Evolutionary conservation across 2,797 vertebrate species (phyloP).

Genomic region (Gallirallus australis): DNA sequence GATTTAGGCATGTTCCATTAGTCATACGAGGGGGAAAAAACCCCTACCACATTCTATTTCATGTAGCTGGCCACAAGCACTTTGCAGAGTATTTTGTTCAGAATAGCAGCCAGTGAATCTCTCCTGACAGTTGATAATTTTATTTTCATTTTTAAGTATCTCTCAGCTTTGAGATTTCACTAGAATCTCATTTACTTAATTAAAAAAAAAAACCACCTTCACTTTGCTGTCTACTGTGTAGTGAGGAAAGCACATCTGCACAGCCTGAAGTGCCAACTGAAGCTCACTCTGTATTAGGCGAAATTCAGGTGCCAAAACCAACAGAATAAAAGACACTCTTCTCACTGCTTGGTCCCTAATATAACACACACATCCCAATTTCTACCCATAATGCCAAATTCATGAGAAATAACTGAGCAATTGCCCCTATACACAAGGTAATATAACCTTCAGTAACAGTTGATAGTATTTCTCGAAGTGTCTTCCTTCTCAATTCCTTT

Average conservation of each 20-base stretch:
- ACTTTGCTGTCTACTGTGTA: neutral
- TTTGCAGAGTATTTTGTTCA: neutral
- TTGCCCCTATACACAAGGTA: neutral
- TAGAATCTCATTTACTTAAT: neutral
- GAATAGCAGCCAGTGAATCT: neutral
- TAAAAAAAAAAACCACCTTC: neutral
- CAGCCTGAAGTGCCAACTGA: neutral
- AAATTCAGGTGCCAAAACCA: neutral
- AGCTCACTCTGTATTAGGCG: neutral
- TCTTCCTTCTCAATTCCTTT: neutral
- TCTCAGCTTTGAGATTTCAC: neutral
- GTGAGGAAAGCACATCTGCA: neutral
- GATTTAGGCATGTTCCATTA: accelerated
- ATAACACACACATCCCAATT: neutral
- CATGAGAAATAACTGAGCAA: neutral
- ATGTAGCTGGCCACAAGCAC: conserved; percentile 5
- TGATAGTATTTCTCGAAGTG: neutral
- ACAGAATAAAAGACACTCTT: neutral
- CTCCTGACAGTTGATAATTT: neutral
- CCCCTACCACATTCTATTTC: neutral
- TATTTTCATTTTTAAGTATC: conserved; percentile 3
- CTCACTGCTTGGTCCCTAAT: neutral
- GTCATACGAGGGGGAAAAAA: neutral
- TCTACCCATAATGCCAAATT: neutral
- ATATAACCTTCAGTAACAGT: neutral